Conservation (phyloP, 2,113 vertebrate species). For the Oreocharis arfaki region DNA sequence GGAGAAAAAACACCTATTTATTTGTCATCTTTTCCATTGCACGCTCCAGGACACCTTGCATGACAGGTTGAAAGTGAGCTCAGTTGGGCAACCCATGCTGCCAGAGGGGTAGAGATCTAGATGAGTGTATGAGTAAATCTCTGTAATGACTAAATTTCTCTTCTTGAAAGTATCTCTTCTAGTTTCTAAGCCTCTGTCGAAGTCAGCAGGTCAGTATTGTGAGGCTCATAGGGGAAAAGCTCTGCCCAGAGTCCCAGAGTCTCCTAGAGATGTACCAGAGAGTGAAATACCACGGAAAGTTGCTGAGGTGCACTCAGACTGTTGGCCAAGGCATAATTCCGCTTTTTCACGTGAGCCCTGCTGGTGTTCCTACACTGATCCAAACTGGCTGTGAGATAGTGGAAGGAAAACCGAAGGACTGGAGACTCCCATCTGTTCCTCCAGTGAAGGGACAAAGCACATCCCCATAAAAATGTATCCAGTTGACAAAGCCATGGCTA, state of each 20-base stretch:
- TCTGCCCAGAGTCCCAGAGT: not conserved
- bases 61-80: not conserved
- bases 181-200: not conserved
- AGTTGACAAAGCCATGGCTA: not conserved
- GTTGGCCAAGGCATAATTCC: not conserved
- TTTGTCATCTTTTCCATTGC: not conserved
- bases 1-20: not conserved
- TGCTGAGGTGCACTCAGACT: not conserved
- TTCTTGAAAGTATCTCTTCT: not conserved
- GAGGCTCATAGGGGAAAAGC: not conserved
- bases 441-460: not conserved
- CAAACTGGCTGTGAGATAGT: not conserved
- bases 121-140: not conserved
- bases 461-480: not conserved
- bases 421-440: conserved; percentile 10
- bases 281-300: not conserved
- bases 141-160: not conserved
- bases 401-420: not conserved
- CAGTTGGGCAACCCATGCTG: not conserved
- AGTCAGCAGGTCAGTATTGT: not conserved
- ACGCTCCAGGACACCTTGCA: not conserved
- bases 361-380: not conserved
- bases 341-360: not conserved
- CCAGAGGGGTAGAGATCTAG: not conserved
- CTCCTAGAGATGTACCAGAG: not conserved